phyloP scores from a whole-genome alignment of 2,113 vertebrate species.

The Nycticebus coucang region DNA sequence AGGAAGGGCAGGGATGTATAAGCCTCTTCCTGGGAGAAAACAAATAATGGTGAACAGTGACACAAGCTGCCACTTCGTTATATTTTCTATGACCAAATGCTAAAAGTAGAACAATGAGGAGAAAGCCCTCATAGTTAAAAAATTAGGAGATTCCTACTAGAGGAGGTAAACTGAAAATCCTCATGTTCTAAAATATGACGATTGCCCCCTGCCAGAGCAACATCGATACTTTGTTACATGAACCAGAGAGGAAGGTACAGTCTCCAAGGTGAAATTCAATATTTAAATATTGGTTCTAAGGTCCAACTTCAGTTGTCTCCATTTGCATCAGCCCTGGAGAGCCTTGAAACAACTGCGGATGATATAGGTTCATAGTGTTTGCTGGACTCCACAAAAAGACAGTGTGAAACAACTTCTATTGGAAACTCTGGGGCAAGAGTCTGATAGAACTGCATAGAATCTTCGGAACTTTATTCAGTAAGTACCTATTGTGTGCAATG shows the following conservation, averaged over 20 bases:
- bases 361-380: neutral
- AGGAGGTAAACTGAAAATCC: neutral
- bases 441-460: neutral
- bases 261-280: neutral
- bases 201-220: neutral
- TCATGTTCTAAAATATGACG: neutral
- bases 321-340: neutral
- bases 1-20: neutral
- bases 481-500: neutral
- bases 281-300: neutral
- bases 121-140: neutral
- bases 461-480: neutral
- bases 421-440: neutral
- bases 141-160: neutral
- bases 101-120: neutral
- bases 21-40: neutral
- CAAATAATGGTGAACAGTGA: neutral
- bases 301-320: neutral
- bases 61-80: neutral
- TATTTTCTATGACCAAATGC: neutral
- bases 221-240: neutral
- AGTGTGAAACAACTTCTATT: neutral
- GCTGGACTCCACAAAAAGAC: neutral
- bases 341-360: neutral
- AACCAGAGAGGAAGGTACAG: neutral